These are phyloP conservation scores for Copidosoma aretas DNA, from an alignment of 2,888 invertebrate species.

Conservation along the genomic window DNA sequence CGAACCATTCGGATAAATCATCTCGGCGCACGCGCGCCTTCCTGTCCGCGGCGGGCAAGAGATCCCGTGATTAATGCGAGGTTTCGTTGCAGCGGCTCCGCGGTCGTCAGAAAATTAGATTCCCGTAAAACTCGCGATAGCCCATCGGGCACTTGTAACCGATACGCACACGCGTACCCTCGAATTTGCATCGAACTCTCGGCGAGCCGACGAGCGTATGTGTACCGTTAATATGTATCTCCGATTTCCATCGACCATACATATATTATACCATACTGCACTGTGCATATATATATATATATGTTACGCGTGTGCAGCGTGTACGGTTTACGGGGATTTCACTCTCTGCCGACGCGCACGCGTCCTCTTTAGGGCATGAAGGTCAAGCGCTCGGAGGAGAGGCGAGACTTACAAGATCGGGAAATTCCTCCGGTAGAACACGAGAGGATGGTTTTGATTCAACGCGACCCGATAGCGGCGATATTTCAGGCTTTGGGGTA, in stretches of 20 bases:
- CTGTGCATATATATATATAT: too few species aligned
- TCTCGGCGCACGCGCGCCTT: too few species aligned
- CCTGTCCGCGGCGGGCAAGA: too few species aligned
- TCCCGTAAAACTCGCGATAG: not conserved
- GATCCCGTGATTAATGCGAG: too few species aligned
- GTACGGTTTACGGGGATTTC: not conserved
- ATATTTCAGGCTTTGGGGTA: too few species aligned
- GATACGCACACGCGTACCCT: too few species aligned
- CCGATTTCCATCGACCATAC: not conserved
- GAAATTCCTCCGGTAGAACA: constrained; percentile 14
- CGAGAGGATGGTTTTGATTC: not conserved
- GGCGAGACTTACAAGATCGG: constrained; percentile 5
- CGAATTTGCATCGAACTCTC: not conserved
- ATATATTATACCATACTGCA: too few species aligned
- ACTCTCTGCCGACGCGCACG: not conserved
- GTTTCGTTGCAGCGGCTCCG: too few species aligned
- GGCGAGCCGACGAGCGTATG: not conserved
- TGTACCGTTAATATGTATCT: not conserved
- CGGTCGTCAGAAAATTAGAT: not conserved
- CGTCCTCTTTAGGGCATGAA: not conserved
- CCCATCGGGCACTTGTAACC: too few species aligned
- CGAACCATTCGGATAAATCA: too few species aligned
- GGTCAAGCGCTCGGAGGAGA: too few species aligned
- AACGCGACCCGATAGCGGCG: not conserved
- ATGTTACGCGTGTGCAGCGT: not conserved